phyloP scores from a whole-genome alignment of 2,888 invertebrate species.

The Entomobrya multifasciata region DNA sequence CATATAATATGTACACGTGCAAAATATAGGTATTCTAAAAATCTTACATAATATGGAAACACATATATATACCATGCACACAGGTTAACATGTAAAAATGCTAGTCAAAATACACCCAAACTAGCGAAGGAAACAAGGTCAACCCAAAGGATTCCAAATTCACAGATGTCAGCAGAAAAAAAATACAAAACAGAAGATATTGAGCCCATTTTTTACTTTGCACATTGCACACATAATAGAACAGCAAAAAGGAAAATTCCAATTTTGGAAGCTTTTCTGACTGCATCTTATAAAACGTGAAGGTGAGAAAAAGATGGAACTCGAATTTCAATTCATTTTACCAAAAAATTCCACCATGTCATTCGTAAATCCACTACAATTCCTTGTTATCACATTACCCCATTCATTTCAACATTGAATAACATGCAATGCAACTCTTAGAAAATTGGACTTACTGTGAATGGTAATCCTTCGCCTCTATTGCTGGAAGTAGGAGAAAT shows the following conservation, averaged over 20 bases:
- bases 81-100: no score
- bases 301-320: neutral
- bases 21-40: no score
- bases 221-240: no score
- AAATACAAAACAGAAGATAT: neutral
- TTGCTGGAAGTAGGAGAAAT: no score
- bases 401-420: neutral
- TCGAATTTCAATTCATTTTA: slow-evolving; percentile 40
- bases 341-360: no score
- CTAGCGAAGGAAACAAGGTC: neutral
- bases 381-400: neutral
- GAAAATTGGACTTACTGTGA: slow-evolving; percentile 78
- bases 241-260: neutral
- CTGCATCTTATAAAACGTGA: neutral
- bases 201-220: neutral
- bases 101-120: no score
- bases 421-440: neutral
- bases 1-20: no score
- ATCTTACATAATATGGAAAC: no score
- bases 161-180: neutral
- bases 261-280: no score
- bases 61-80: no score
- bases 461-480: slow-evolving; percentile 73
- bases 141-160: neutral
- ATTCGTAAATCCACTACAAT: neutral